A percentile compares a stretch with the other conserved stretches of the same genome.
Conservation (phyloP, 2,113 vertebrate species). For the Phocoena sinus region DNA sequence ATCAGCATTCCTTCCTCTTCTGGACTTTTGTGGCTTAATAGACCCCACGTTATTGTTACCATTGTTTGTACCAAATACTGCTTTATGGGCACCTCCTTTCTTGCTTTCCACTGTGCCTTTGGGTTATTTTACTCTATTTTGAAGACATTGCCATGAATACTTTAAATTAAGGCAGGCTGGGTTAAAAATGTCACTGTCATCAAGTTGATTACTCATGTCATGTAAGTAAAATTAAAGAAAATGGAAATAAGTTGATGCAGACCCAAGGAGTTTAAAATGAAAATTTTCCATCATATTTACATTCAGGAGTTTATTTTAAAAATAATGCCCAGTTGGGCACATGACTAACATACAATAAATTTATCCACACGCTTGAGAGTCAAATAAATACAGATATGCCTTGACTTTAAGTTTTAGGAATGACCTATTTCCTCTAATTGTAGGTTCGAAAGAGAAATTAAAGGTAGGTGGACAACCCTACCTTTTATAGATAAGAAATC, state of each 20-base stretch:
- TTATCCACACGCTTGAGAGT: not conserved
- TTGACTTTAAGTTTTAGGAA: constrained; percentile 18
- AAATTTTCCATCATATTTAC: not conserved
- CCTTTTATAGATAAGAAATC: not conserved
- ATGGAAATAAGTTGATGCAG: not conserved
- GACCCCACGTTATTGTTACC: not conserved
- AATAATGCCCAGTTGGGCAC: not conserved
- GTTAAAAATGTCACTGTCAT: not conserved
- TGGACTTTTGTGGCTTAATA: not conserved
- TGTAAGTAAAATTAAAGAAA: not conserved
- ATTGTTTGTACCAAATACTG: not conserved
- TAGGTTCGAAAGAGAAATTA: not conserved
- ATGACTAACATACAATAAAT: not conserved
- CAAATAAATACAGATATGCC: not conserved
- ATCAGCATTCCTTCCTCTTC: not conserved
- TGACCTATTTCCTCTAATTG: not conserved
- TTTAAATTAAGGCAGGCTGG: not conserved
- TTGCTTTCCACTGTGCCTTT: not conserved
- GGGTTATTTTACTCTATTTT: not conserved
- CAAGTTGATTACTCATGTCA: not conserved
- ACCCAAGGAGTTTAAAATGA: not conserved
- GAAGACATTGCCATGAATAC: not conserved
- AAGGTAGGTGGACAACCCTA: not conserved
- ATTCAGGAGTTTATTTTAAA: constrained; percentile 7
- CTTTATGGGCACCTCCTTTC: not conserved